A percentile compares a stretch with the other conserved stretches of the same genome.
Evolutionary conservation across 2,888 invertebrate species (phyloP).

Genomic region (Pantelozetes paolii): DNA sequence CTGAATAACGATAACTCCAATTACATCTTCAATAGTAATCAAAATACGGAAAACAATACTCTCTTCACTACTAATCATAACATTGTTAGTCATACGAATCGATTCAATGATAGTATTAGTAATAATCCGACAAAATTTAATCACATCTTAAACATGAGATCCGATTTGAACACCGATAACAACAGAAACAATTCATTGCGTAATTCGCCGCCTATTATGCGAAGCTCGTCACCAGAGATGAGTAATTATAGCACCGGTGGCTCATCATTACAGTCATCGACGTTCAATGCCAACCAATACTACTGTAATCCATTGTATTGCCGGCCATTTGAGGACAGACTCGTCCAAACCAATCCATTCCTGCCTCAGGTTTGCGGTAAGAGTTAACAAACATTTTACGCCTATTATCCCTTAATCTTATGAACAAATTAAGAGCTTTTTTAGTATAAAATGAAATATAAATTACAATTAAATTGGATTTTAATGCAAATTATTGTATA

Average conservation of each 20-base stretch:
- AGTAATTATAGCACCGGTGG: not conserved
- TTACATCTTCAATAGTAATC: not conserved
- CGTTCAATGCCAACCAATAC: constrained; percentile 1
- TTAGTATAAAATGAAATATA: too few species aligned
- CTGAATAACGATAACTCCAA: not conserved
- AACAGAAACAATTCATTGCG: not conserved
- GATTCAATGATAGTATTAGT: not conserved
- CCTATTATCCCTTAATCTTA: too few species aligned
- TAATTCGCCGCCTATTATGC: not conserved
- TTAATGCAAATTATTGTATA: too few species aligned
- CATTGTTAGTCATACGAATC: not conserved
- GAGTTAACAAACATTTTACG: not conserved
- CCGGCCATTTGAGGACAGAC: constrained; percentile 17
- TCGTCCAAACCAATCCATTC: constrained; percentile 4
- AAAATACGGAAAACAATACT: not conserved
- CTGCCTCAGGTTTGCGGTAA: constrained; percentile 29
- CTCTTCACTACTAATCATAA: not conserved
- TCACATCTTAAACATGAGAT: constrained; percentile 3
- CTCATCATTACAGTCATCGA: constrained; percentile 1
- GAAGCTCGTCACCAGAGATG: not conserved
- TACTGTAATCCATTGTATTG: constrained; percentile 31
- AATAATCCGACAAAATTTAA: not conserved
- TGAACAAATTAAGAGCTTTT: too few species aligned
- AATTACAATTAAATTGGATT: too few species aligned
- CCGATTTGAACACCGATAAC: not conserved